Evolutionary conservation across 2,888 invertebrate species (phyloP).

Genomic region (Punctoribates punctum): DNA sequence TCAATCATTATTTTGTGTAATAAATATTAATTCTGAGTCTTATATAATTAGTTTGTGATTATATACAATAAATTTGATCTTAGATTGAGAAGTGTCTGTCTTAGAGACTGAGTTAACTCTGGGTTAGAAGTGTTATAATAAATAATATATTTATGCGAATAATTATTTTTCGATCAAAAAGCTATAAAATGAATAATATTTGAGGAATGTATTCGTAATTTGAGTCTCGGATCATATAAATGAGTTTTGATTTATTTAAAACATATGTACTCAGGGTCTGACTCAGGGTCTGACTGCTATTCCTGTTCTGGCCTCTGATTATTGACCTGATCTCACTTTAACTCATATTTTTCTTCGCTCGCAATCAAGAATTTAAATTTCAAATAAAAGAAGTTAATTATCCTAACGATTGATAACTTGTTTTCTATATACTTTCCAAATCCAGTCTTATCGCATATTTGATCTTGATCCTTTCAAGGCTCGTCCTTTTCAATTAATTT

Average conservation of each 20-base stretch:
- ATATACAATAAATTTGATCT: no score
- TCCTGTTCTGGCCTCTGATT: not conserved
- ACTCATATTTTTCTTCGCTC: not conserved
- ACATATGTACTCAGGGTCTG: not conserved
- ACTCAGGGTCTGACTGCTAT: not conserved
- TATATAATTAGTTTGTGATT: no score
- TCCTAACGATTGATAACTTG: not conserved
- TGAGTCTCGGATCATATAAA: not conserved
- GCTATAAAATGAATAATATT: not conserved
- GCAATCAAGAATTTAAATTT: no score
- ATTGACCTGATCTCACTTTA: not conserved
- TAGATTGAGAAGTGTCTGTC: no score
- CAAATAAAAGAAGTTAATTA: not conserved
- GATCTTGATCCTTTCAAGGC: no score
- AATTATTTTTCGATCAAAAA: not conserved
- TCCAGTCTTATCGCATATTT: not conserved
- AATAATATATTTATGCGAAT: not conserved
- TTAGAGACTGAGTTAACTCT: no score
- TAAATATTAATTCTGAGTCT: no score
- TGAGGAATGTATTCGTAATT: not conserved
- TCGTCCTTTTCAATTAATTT: no score
- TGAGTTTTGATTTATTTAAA: not conserved
- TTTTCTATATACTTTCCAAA: not conserved
- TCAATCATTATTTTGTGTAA: no score
- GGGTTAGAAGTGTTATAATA: not conserved